Percentiles rank a stretch among this genome's conserved stretches.
Evolutionary conservation across 1,140 invertebrate species (phyloP).

Genomic region (Drosophila setifemur): DNA sequence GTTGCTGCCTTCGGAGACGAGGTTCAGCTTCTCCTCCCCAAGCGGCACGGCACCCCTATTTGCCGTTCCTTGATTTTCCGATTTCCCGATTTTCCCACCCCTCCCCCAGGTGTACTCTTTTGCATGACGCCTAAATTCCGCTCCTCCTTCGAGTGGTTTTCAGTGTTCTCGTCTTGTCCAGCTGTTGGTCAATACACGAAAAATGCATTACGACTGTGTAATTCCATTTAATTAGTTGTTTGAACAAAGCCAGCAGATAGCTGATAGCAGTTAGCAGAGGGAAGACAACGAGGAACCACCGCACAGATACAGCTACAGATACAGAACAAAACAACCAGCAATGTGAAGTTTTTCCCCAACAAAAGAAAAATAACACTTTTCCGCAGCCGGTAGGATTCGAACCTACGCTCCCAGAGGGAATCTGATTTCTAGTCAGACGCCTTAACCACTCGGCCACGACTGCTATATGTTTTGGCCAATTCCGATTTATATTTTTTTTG

Average conservation of each 20-base stretch:
- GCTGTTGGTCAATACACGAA: constrained; percentile 57
- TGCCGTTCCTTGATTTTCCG: not conserved
- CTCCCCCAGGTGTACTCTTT: constrained; percentile 27
- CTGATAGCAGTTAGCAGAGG: not conserved
- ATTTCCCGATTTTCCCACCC: not conserved
- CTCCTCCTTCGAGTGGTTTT: constrained; percentile 20
- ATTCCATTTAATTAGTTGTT: constrained; percentile 64
- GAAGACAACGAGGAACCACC: not conserved
- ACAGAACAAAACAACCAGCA: too few relatives aligned
- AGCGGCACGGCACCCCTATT: too few relatives aligned
- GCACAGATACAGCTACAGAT: not conserved
- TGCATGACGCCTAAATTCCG: constrained; percentile 25
- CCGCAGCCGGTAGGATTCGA: constrained; percentile 92
- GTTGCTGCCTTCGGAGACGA: constrained; percentile 72
- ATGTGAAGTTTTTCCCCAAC: too few relatives aligned
- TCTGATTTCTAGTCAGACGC: constrained; percentile 93
- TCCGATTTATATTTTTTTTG: constrained; percentile 6
- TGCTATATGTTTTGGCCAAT: constrained; percentile 81
- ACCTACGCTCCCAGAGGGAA: constrained; percentile 93
- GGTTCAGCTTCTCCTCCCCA: constrained; percentile 51
- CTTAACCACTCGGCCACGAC: constrained; percentile 93
- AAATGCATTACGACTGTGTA: constrained; percentile 65
- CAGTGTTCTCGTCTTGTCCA: constrained; percentile 30
- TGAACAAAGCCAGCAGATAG: constrained; percentile 22
- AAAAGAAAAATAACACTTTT: not conserved